Percentiles rank a stretch among this genome's conserved stretches.
phyloP scores from a whole-genome alignment of 2,797 vertebrate genomes.

The Sebastes taczanowskii region DNA sequence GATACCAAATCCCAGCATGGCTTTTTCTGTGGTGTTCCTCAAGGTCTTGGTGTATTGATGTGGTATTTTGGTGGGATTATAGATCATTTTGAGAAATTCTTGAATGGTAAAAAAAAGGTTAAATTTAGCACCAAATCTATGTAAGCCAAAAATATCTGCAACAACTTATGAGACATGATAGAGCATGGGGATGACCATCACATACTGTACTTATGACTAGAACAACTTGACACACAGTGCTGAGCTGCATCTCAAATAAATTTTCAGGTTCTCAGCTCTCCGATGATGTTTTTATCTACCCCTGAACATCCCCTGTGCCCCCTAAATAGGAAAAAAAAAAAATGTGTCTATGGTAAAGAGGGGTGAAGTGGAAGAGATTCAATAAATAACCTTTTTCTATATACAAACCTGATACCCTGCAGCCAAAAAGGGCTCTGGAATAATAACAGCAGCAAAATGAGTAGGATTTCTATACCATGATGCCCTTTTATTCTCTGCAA shows the following conservation, averaged over 20 bases:
- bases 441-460: not conserved
- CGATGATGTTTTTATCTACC: no score
- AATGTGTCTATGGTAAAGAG: not conserved
- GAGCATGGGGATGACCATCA: not conserved
- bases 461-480: not conserved
- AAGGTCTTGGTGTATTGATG: not conserved
- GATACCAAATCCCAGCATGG: not conserved
- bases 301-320: no score
- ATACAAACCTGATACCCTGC: not conserved
- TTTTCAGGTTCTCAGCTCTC: no score
- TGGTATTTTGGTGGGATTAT: no score
- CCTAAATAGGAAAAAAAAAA: not conserved
- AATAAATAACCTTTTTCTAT: not conserved
- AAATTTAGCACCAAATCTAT: no score
- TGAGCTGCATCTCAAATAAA: no score
- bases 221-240: no score
- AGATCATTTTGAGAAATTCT: not conserved
- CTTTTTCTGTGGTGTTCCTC: not conserved
- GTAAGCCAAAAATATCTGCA: not conserved
- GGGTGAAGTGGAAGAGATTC: not conserved
- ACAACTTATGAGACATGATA: not conserved
- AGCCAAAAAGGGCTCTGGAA: not conserved
- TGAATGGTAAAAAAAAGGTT: not conserved
- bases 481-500: slow-evolving; percentile 3
- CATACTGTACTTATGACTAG: no score